Conservation (phyloP, 1,140 invertebrate genomes). For the Bombus polaris region DNA sequence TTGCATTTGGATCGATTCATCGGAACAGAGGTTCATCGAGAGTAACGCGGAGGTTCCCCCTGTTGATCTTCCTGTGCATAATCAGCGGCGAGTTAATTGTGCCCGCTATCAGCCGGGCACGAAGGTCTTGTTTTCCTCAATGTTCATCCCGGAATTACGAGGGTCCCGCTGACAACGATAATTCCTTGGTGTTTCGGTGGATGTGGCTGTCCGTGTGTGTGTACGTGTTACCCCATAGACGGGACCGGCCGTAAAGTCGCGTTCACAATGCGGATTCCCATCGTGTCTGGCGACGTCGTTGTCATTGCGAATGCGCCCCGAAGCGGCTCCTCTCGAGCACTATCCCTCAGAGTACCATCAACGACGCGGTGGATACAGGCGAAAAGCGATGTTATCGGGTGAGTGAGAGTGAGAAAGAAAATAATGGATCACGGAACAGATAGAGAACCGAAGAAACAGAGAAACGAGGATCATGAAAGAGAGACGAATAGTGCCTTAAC, state of each 20-base stretch:
- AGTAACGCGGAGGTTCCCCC: not conserved
- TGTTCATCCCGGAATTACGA: constrained; percentile 66
- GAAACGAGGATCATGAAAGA: not conserved
- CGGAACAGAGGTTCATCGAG: not conserved
- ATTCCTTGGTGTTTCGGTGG: constrained; percentile 64
- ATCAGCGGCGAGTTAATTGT: constrained; percentile 68
- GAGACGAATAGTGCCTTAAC: constrained; percentile 47
- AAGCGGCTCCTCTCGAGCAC: constrained; percentile 12
- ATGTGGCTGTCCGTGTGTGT: not conserved
- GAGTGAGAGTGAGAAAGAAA: not conserved
- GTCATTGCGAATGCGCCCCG: constrained; percentile 42
- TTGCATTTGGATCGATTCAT: not conserved
- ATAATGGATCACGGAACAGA: not conserved
- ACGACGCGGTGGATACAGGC: constrained; percentile 16
- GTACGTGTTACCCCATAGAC: not conserved
- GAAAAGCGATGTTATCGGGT: not conserved
- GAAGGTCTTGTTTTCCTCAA: constrained; percentile 66
- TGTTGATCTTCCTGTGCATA: constrained; percentile 48
- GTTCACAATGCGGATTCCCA: constrained; percentile 63
- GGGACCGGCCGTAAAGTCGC: constrained; percentile 58
- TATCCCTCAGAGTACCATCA: constrained; percentile 39
- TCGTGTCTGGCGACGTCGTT: constrained; percentile 30
- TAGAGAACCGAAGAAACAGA: not conserved
- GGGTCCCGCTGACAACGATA: constrained; percentile 62
- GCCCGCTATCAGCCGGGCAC: constrained; percentile 36